phyloP scores from a whole-genome alignment of 2,113 vertebrate species.

The Saimiri boliviensis region DNA sequence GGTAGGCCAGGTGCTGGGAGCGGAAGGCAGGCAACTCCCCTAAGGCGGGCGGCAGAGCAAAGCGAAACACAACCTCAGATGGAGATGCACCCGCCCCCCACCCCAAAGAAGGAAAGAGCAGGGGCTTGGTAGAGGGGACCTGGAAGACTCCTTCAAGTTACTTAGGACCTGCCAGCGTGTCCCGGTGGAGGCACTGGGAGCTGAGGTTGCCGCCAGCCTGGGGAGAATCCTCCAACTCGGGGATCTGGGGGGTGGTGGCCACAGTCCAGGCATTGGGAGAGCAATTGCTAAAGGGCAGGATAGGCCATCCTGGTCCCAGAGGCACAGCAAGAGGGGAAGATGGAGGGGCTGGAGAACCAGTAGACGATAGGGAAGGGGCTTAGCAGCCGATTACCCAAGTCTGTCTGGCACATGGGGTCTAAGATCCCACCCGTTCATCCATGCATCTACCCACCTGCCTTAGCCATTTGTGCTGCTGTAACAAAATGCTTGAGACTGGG shows the following conservation, averaged over 20 bases:
- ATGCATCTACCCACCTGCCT: not conserved
- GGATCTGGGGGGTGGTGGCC: too few relatives aligned
- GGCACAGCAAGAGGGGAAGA: not conserved
- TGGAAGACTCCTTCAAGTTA: not conserved
- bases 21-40: not conserved
- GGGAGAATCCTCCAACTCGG: not conserved
- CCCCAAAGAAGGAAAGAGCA: not conserved
- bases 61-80: not conserved
- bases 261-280: not conserved
- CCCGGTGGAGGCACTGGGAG: too few relatives aligned
- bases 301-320: not conserved
- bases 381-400: not conserved
- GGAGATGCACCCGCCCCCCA: rapidly evolving
- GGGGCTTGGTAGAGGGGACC: rapidly evolving
- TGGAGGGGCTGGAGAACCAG: not conserved
- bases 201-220: not conserved
- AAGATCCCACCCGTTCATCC: not conserved
- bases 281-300: not conserved
- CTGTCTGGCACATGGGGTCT: not conserved
- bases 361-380: not conserved
- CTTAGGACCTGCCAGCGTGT: too few relatives aligned
- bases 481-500: not conserved
- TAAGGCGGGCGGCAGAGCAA: not conserved
- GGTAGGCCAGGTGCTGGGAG: not conserved
- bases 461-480: not conserved